Base-by-base conservation (phyloP, 2,888 invertebrate species). In the Cryptosula pallasiana region DNA sequence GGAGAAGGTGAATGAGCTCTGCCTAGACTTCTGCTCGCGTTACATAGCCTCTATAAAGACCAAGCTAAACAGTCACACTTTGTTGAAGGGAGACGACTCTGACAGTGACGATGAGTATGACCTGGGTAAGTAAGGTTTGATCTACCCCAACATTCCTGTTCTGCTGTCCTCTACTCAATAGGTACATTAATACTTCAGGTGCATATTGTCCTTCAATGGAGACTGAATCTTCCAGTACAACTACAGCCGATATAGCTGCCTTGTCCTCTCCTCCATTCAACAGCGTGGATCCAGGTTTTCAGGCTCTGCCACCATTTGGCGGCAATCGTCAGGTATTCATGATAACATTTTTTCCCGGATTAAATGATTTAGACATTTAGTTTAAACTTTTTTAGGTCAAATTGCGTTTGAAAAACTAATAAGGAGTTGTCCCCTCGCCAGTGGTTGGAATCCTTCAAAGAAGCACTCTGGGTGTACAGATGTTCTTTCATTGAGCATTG, bases 1-100 rank as follows among this genome's bases (percentile, higher is more conserved):
- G 83, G 94, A 95, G 86, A 95, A 95, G 85, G 95, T 95, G 23
- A 94, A 94, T 85, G 95, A 95, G 85, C 83, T 95, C 79, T 95
- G 95, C 86, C 92, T 94, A 79, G 95, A 95, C 87, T 95, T 95
- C 87, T 95, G 95, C 87, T 92, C 91, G 76, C 89, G 95, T 71
- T 95, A 95, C 87, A 95, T 86, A 55, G 91, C 92, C 69, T 94
- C 94, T 82, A 87, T 95, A 77, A 94, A 94, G 84, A 92, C 75
- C 91, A 84, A 84, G 75, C 77, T 85, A 16, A 83, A 84, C 71
- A 82, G 81, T 76, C 84, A 84, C 69, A 81, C 82, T 55, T 75
- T 84, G 23, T 77, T 84, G 29, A 73, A 73, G 20, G 73, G 72
- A 58, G 72, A 76, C 34, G 32, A 29, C 9, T 69, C 63, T 34